Conservation (phyloP, 2,888 invertebrate genomes). For the Drosophila neutralis region DNA sequence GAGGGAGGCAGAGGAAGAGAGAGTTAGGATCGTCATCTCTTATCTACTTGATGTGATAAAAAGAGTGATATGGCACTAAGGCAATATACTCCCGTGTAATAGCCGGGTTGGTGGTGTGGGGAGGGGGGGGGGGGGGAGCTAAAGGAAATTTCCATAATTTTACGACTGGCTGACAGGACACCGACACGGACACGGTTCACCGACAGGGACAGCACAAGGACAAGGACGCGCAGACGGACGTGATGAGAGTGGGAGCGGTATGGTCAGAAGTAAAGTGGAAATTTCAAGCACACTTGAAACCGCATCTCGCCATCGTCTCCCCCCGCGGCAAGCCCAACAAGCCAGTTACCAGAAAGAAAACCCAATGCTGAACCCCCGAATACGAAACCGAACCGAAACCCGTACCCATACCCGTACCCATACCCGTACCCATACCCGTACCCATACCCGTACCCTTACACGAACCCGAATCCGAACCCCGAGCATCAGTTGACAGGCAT, state of each 20-base stretch:
- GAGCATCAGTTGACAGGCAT: conserved; percentile 53
- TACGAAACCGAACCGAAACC: not conserved
- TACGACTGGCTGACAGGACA: conserved; percentile 62
- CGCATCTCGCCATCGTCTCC: conserved; percentile 19
- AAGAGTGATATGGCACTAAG: conserved; percentile 10
- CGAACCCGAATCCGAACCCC: conserved; percentile 1
- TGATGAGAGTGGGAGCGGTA: conserved; percentile 1
- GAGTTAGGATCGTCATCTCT: conserved; percentile 23
- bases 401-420: not conserved
- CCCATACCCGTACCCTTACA: not conserved
- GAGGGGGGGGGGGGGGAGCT: conserved; percentile 13
- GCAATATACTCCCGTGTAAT: conserved; percentile 17
- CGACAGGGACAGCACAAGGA: conserved; percentile 2
- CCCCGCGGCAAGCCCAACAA: too few relatives aligned
- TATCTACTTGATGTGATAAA: conserved; percentile 27
- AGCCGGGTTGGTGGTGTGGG: not conserved
- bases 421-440: not conserved
- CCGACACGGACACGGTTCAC: not conserved
- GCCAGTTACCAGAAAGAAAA: not conserved
- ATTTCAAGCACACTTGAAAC: conserved; percentile 64
- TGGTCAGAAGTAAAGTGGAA: conserved; percentile 62
- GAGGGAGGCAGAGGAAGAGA: not conserved
- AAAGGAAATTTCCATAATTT: conserved; percentile 79
- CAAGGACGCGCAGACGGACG: not conserved
- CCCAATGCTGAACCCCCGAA: not conserved